Evolutionary conservation across 64 coral and sea anemone genomes (phyloP).

Genomic region (Montipora foliosa): DNA sequence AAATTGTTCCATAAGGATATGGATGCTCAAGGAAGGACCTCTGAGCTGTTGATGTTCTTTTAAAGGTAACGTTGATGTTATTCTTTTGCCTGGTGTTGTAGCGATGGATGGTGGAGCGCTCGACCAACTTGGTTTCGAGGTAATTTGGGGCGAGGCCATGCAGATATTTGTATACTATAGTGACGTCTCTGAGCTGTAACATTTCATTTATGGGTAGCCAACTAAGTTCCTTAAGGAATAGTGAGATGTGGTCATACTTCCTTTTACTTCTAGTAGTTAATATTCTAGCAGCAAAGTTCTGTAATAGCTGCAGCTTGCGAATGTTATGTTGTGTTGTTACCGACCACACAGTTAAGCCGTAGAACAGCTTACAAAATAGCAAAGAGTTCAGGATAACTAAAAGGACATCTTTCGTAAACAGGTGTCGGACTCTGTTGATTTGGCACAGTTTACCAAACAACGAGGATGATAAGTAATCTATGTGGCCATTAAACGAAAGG

Average conservation of each 20-base stretch:
- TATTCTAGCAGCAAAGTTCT: not conserved
- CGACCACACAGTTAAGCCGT: conserved; percentile 1
- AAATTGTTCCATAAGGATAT: too few species aligned
- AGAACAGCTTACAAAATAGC: not conserved
- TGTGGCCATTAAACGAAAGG: not conserved
- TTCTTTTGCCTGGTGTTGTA: too few species aligned
- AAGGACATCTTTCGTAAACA: conserved; percentile 19
- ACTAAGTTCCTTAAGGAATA: not conserved
- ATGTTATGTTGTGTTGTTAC: conserved; percentile 9
- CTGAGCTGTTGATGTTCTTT: too few species aligned
- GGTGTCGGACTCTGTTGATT: conserved; percentile 15
- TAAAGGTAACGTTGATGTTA: too few species aligned
- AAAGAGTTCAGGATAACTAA: not conserved
- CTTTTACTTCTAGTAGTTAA: not conserved
- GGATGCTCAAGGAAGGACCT: too few species aligned
- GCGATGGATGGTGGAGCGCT: too few species aligned
- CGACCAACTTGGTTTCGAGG: too few species aligned
- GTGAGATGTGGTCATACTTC: conserved; percentile 13
- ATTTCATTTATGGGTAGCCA: too few species aligned
- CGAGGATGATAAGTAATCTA: not conserved
- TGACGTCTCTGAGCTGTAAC: too few species aligned
- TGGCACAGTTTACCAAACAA: not conserved
- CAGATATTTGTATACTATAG: too few species aligned
- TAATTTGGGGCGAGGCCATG: too few species aligned
- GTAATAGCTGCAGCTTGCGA: conserved; percentile 4